phyloP scores from a whole-genome alignment of 2,888 invertebrate species.

The Pheosia gnoma region DNA sequence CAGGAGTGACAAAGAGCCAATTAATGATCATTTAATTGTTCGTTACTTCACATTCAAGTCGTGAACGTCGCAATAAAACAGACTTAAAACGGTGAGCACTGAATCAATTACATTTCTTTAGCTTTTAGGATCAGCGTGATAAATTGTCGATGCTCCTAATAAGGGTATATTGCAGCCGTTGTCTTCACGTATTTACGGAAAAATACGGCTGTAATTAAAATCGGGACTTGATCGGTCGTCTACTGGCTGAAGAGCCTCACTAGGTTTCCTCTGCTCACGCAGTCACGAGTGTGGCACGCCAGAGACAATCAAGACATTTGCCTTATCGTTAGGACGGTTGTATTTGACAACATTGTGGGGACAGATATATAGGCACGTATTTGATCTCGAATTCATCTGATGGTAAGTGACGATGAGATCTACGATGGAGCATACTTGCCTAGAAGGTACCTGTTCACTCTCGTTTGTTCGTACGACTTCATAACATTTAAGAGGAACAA shows the following conservation, averaged over 20 bases:
- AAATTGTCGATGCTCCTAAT: slow-evolving; percentile 36
- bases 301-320: no score
- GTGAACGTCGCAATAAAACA: slow-evolving; percentile 18
- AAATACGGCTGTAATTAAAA: neutral
- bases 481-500: slow-evolving; percentile 21
- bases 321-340: no score
- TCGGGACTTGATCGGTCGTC: neutral
- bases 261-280: no score
- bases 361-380: no score
- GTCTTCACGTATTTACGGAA: neutral
- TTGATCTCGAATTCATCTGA: no score
- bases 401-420: no score
- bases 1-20: no score
- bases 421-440: no score
- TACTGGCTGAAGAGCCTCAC: no score
- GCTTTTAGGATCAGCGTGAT: slow-evolving; percentile 49
- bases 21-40: neutral
- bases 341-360: no score
- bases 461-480: neutral
- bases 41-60: neutral
- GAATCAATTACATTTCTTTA: slow-evolving; percentile 53
- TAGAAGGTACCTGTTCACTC: no score
- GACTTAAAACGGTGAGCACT: slow-evolving; percentile 37
- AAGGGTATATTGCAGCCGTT: slow-evolving; percentile 9
- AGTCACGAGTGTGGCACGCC: no score